Evolutionary conservation across 2,113 vertebrate genomes (phyloP), one percentile per base, ranked within the genome.

Genomic region (Lagenorhynchus albirostris): DNA sequence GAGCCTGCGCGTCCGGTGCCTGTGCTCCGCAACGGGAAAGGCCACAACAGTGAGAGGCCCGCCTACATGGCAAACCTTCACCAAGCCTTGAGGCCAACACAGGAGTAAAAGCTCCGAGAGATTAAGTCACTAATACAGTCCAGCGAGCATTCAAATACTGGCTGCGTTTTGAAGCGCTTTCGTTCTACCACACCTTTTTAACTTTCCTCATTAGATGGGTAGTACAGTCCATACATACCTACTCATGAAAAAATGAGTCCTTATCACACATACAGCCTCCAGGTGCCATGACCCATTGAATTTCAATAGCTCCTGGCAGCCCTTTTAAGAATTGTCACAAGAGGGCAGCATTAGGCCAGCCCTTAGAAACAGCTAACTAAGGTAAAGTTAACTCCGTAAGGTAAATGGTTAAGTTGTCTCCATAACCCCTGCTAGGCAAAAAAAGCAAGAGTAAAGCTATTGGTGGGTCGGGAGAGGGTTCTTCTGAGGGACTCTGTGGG

Each of bases 301-400:
- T 63, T 62, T 79, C 65, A 65, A 70, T 6, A 74, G 63, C n/a
- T 89, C 58, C 68, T 36, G 23, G 38, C n/a, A 23, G 58, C 50
- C 58, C 74, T 94, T 70, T 82, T 79, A 89, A 80, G 62, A 82
- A 29, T 2, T 68, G 77, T 53, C 98, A 95, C 97, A 71, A 95
- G 97, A 94, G 97, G 97, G 98, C 98, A 97, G 97, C 68, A 94
- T 87, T 81, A 84, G 38, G 80, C 67, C 63, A 96, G 65, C 31
- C 44, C 83, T 62, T 76, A 71, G 85, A 87, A 71, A 60, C 5
- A 47, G 60, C n/a, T 44, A 65, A 62, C 33, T 20, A 77, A 58
- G 83, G 18, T 31, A 41, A 82, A 8, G 31, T 14, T 73, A 29
- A 11, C 13, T 82, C 67, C 76, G 14, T 44, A 55, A 71, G n/a